These are phyloP conservation scores for Chloroceryle aenea DNA, from an alignment of 2,113 vertebrate genomes.

Conservation along the genomic window DNA sequence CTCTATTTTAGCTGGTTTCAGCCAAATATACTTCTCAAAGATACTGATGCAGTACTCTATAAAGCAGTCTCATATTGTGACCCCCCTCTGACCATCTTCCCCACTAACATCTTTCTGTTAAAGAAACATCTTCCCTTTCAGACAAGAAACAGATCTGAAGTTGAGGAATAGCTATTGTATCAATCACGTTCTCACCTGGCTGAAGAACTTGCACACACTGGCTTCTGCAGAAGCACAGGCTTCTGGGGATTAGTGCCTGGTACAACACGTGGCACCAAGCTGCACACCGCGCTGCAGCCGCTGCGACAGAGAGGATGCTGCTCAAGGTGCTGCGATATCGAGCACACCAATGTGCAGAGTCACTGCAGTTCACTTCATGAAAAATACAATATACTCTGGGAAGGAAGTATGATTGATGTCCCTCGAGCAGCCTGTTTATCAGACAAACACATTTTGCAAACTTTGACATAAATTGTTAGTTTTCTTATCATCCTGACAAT, in stretches of 20 bases:
- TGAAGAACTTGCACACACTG: neutral
- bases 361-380: slow-evolving; percentile 80
- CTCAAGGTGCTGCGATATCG: slow-evolving; percentile 50
- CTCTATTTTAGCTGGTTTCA: slow-evolving; percentile 15
- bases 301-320: neutral
- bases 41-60: neutral
- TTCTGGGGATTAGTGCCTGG: neutral
- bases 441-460: slow-evolving; percentile 83
- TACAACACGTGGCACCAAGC: neutral
- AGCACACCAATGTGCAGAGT: slow-evolving; percentile 64
- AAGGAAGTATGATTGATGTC: slow-evolving; percentile 81
- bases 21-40: neutral
- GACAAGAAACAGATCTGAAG: neutral
- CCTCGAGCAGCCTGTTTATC: slow-evolving; percentile 81
- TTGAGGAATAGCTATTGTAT: neutral
- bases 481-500: slow-evolving; percentile 79
- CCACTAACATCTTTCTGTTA: neutral
- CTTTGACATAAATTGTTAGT: slow-evolving; percentile 84
- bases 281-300: neutral
- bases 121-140: neutral
- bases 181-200: neutral
- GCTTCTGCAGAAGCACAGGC: neutral
- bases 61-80: neutral
- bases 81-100: neutral
- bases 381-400: slow-evolving; percentile 75